Base-by-base conservation (phyloP, 2,888 invertebrate species). In the Diarsia brunnea region DNA sequence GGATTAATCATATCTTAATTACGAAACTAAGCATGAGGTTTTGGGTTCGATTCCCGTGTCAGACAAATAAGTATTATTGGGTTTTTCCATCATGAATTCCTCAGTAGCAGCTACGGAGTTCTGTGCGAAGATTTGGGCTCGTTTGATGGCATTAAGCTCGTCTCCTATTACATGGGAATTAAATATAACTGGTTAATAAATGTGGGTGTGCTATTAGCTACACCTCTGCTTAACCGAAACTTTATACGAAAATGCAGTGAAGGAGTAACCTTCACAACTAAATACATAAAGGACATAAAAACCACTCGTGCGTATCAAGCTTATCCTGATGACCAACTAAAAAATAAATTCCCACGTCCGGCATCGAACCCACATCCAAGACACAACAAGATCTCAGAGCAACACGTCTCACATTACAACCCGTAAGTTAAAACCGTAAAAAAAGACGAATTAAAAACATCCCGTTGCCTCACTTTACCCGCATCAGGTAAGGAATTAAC, bases 401-500 rank as follows among this genome's bases (percentile, higher is more conserved):
- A 45, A 51, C 8, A 2, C 12, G 1, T 79, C 16, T 79, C 49
- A 67, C 14, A 51, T 80, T 55, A 67, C 78, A 27, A 14, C 14
- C 24, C 16, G 73, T 67, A 63, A 31, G 7, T 8, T 4, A 4
- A 63, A 63, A 73, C 67, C 49, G 4, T 63, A 73, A 71, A 75
- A 43, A 49, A 24, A 53, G 24, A 60, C 4, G 38, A 49, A 51
- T n/a, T 61, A 49, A n/a, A 43, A 60, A 31, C 38, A 58, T 27
- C 49, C 31, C 31, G 19, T 19, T 31, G 10, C 5, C 66, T 14
- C 11, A 45, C 12, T 27, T 16, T 27, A 19, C 19, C 10, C 24
- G 64, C 2, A 55, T 5, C 63, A 78, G 74, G 78, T 74, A 68
- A 74, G 31, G 49, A 49, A 55, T 63, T 24, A 58, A 45, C 45